These are phyloP conservation scores for Arrhamphus sclerolepis DNA, from an alignment of 2,797 vertebrate genomes.

Conservation along the genomic window DNA sequence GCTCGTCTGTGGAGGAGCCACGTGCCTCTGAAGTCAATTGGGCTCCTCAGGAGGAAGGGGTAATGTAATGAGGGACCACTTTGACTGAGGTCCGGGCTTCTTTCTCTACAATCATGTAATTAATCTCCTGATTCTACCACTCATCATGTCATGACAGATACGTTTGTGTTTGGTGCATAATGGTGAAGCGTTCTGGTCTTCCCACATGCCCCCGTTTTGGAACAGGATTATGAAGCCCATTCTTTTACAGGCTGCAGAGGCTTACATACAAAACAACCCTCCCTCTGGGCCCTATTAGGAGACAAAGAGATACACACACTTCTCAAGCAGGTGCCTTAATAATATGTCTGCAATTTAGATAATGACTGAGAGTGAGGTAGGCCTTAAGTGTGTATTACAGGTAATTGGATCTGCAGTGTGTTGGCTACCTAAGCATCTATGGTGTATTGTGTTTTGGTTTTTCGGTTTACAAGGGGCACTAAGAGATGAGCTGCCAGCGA, in stretches of 20 bases:
- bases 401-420: slow-evolving; percentile 92
- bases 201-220: slow-evolving; percentile 77
- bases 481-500: slow-evolving; percentile 57
- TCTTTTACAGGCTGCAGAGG: slow-evolving; percentile 90
- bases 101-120: slow-evolving; percentile 73
- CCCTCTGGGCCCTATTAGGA: slow-evolving; percentile 95
- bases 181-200: slow-evolving; percentile 58
- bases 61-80: slow-evolving; percentile 77
- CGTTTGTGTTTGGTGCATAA: slow-evolving; percentile 78
- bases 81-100: slow-evolving; percentile 57
- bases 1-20: slow-evolving; percentile 38
- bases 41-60: slow-evolving; percentile 64
- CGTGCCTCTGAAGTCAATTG: slow-evolving; percentile 68
- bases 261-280: slow-evolving; percentile 91
- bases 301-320: slow-evolving; percentile 77
- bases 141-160: slow-evolving; percentile 75
- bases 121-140: slow-evolving; percentile 76
- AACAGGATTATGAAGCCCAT: slow-evolving; percentile 83
- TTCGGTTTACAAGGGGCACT: slow-evolving; percentile 37
- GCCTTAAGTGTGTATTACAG: slow-evolving; percentile 94
- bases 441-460: slow-evolving; percentile 47
- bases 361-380: slow-evolving; percentile 98
- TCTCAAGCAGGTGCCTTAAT: slow-evolving; percentile 85
- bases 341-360: slow-evolving; percentile 98
- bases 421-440: slow-evolving; percentile 74